A percentile compares a stretch with the other conserved stretches of the same genome.
Conservation (phyloP, 1,140 invertebrate species). For the Nasonia giraulti region DNA sequence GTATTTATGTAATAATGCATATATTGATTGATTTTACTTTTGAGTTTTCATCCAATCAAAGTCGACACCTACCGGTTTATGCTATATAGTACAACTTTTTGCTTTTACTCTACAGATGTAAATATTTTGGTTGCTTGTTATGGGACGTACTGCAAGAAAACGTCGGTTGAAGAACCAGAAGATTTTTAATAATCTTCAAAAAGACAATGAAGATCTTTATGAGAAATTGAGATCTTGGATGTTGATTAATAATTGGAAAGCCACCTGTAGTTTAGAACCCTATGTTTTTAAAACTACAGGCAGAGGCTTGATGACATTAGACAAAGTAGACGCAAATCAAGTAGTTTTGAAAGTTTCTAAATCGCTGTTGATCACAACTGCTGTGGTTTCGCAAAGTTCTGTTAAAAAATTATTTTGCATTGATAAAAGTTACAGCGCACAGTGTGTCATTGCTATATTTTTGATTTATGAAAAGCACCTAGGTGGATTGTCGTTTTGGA, state of each 20-base stretch:
- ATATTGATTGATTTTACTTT: not conserved
- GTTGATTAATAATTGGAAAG: constrained; percentile 65
- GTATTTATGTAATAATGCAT: not conserved
- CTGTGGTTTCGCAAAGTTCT: constrained; percentile 68
- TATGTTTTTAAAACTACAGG: constrained; percentile 75
- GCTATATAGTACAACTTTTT: constrained; percentile 44
- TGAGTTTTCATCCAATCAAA: constrained; percentile 29
- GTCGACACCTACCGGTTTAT: not conserved
- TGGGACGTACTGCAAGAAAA: constrained; percentile 75
- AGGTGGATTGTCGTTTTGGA: constrained; percentile 67
- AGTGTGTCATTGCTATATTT: constrained; percentile 78
- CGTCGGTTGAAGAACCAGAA: constrained; percentile 65
- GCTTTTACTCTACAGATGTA: constrained; percentile 62
- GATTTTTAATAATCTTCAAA: constrained; percentile 63
- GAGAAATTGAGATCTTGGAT: constrained; percentile 74
- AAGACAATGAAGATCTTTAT: constrained; percentile 66
- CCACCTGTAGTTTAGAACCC: constrained; percentile 69
- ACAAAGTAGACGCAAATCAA: constrained; percentile 72
- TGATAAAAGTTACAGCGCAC: constrained; percentile 68
- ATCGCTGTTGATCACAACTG: constrained; percentile 77
- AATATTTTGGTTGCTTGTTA: constrained; percentile 58
- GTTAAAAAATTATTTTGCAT: constrained; percentile 72
- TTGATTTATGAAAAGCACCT: constrained; percentile 75
- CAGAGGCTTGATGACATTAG: constrained; percentile 77
- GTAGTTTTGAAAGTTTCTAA: constrained; percentile 77